Conservation (phyloP, 1,140 invertebrate genomes). For the Cyrtorhinus lividipennis region DNA sequence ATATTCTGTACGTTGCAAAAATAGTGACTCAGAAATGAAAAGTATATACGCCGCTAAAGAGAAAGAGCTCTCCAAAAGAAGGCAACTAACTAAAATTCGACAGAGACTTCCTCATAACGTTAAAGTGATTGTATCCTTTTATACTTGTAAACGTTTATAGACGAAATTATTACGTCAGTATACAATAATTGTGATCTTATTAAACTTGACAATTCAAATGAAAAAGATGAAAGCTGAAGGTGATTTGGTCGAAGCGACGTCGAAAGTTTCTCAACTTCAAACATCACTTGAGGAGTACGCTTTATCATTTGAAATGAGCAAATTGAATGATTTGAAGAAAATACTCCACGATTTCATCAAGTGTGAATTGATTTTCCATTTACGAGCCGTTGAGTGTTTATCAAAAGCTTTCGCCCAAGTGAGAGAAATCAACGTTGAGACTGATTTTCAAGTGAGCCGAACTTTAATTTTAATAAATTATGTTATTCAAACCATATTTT, state of each 20-base stretch:
- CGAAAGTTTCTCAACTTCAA: not conserved
- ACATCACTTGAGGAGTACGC: not conserved
- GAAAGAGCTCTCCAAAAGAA: not conserved
- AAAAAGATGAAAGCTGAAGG: not conserved
- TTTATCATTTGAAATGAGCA: not conserved
- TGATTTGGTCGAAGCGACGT: not conserved
- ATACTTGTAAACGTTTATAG: too few species aligned
- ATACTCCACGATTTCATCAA: constrained; percentile 1
- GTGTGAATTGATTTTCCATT: constrained; percentile 3
- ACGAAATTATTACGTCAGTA: too few species aligned
- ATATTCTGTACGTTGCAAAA: not conserved
- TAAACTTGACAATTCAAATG: not conserved
- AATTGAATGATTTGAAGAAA: not conserved
- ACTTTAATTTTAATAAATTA: not conserved
- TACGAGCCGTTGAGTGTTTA: not conserved
- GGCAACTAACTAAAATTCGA: not conserved
- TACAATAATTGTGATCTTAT: too few species aligned
- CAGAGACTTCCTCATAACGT: not conserved
- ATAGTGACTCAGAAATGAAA: not conserved
- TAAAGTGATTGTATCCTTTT: not conserved
- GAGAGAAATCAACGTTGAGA: not conserved
- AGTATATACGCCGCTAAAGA: not conserved
- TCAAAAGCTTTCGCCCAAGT: not conserved
- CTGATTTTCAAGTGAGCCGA: not conserved
- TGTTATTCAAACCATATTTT: not conserved